Evolutionary conservation across 2,888 invertebrate species (phyloP).

Genomic region (Melieria picta): DNA sequence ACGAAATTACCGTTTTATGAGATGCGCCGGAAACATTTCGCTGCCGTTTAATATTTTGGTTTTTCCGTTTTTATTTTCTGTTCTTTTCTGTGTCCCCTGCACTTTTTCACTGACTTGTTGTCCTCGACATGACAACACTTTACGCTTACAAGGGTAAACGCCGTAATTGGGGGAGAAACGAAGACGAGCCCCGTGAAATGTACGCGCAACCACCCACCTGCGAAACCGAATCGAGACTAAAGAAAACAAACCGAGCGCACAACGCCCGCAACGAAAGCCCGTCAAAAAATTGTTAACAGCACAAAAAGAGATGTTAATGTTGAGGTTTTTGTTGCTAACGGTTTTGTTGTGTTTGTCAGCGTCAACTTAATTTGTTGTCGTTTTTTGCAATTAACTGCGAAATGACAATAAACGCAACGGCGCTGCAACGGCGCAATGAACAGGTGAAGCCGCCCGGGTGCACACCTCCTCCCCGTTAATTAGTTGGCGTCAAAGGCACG

Average conservation of each 20-base stretch:
- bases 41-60: conserved; percentile 43
- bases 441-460: not conserved
- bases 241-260: conserved; percentile 13
- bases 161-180: not conserved
- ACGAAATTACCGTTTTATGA: conserved; percentile 55
- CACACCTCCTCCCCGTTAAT: no score
- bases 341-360: conserved; percentile 1
- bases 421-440: conserved; percentile 2
- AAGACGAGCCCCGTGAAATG: not conserved
- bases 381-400: conserved; percentile 28
- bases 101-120: conserved; percentile 8
- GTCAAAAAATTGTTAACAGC: conserved; percentile 29
- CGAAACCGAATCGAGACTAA: conserved; percentile 40
- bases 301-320: conserved; percentile 26
- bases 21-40: conserved; percentile 58
- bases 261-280: conserved; percentile 33
- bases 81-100: not conserved
- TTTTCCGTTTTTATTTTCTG: conserved; percentile 6
- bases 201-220: conserved; percentile 39
- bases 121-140: not conserved
- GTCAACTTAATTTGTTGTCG: conserved; percentile 9
- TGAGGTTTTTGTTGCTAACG: conserved; percentile 15
- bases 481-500: no score
- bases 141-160: not conserved
- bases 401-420: conserved; percentile 31